These are phyloP conservation scores for Darevskia nairensis DNA, from an alignment of 2,797 vertebrate species.

Conservation along the genomic window DNA sequence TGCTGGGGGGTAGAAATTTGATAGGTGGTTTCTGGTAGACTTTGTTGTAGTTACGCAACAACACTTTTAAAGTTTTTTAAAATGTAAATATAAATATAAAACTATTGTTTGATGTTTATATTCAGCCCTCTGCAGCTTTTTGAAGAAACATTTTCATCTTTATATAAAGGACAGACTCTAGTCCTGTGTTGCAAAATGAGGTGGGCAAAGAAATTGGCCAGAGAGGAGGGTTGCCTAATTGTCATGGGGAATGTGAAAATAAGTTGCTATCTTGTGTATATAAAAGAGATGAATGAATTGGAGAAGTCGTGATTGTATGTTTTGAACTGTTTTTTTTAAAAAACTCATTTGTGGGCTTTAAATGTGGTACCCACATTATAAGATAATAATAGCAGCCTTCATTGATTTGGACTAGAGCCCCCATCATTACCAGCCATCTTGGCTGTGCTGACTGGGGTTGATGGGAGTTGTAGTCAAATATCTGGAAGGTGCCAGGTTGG, in stretches of 20 bases:
- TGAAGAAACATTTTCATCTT: not conserved
- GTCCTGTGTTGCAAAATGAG: not conserved
- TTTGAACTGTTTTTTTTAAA: no score
- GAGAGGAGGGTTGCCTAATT: not conserved
- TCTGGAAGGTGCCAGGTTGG: no score
- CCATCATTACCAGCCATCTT: no score
- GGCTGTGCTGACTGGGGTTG: no score
- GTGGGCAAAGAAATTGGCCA: not conserved
- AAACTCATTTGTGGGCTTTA: not conserved
- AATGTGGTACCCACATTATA: not conserved
- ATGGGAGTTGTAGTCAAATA: no score
- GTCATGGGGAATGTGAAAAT: not conserved
- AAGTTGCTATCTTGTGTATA: not conserved
- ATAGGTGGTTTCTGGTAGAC: not conserved
- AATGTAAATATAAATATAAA: not conserved
- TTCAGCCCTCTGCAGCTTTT: not conserved
- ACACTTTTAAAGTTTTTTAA: not conserved
- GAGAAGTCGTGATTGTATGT: not conserved
- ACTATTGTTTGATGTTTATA: not conserved
- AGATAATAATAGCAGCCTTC: not conserved
- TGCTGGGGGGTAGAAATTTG: not conserved
- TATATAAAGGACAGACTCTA: not conserved
- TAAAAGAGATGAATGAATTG: not conserved
- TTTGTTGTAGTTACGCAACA: not conserved
- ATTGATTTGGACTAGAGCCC: not conserved